Evolutionary conservation across 2,113 vertebrate genomes (phyloP).

Genomic region (Turdus rufiventris): DNA sequence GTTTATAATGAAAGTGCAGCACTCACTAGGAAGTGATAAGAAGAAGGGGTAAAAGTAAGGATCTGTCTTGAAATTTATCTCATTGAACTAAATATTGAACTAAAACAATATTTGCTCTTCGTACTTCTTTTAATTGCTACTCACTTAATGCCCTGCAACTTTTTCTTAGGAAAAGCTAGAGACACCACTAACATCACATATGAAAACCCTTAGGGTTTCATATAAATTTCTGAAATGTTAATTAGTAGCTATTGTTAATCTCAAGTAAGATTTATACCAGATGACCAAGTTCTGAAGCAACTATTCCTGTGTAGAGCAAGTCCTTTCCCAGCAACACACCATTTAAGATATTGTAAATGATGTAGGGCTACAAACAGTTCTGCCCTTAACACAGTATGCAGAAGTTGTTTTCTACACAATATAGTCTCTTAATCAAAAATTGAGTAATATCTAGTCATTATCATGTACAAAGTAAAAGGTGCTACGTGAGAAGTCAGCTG

Average conservation of each 20-base stretch:
- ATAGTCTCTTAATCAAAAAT: background rate
- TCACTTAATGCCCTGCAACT: background rate
- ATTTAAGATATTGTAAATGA: background rate
- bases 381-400: background rate
- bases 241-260: background rate
- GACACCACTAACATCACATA: background rate
- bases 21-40: background rate
- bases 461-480: background rate
- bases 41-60: background rate
- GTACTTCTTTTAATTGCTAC: background rate
- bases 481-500: background rate
- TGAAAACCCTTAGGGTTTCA: background rate
- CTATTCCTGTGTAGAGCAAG: background rate
- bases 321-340: background rate
- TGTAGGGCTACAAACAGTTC: background rate
- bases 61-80: background rate
- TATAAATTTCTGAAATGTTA: background rate
- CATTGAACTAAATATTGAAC: background rate
- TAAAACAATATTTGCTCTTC: background rate
- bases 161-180: background rate
- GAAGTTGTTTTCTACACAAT: background rate
- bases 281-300: background rate
- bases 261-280: background rate
- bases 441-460: background rate
- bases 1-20: background rate